phyloP scores from a whole-genome alignment of 2,888 invertebrate species.

The Megastigmus dorsalis region DNA sequence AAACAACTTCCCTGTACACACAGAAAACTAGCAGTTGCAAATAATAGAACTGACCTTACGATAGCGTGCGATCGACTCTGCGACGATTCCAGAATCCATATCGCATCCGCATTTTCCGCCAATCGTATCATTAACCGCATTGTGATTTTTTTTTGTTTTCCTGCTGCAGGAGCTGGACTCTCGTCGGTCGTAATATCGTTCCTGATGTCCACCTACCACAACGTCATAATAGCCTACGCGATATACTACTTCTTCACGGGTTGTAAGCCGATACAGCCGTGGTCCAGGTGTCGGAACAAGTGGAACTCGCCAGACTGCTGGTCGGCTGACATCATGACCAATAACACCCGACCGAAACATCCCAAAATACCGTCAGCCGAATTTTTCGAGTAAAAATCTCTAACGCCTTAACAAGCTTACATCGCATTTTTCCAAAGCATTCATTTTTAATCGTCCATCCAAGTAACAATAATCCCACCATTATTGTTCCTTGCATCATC shows the following conservation, averaged over 20 bases:
- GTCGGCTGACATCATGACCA: constrained; percentile 78
- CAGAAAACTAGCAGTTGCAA: constrained; percentile 22
- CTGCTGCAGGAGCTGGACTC: constrained; percentile 87
- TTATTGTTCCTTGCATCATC: no score
- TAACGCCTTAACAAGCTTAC: no score
- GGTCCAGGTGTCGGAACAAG: constrained; percentile 88
- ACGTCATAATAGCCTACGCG: constrained; percentile 95
- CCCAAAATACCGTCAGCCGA: constrained; percentile 92
- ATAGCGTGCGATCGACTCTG: no score
- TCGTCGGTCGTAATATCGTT: constrained; percentile 96
- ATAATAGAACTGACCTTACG: constrained; percentile 18
- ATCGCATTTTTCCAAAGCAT: no score
- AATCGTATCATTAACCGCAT: background rate
- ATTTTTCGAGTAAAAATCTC: constrained; percentile 88
- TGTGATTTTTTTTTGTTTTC: constrained; percentile 6
- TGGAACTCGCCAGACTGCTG: constrained; percentile 92
- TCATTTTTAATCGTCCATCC: no score
- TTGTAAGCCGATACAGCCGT: constrained; percentile 90
- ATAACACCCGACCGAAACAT: constrained; percentile 80
- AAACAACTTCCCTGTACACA: constrained; percentile 7
- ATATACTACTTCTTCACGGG: constrained; percentile 95
- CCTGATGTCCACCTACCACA: constrained; percentile 95
- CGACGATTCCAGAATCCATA: no score
- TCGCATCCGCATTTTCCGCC: no score
- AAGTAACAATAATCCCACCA: background rate